phyloP scores from a whole-genome alignment of 2,113 vertebrate species.

The Charadrius vociferus region DNA sequence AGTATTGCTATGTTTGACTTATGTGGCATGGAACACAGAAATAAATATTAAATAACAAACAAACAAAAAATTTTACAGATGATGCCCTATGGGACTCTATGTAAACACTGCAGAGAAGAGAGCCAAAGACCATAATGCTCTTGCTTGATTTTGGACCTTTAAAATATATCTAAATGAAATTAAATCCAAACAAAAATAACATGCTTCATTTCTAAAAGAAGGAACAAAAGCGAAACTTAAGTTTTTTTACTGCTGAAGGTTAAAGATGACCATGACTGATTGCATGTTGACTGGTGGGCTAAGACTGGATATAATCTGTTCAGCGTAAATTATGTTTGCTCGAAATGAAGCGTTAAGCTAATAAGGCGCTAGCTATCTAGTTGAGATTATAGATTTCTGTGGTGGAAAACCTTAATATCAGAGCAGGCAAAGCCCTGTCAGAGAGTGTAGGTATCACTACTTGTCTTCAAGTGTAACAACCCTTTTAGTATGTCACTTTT shows the following conservation, averaged over 20 bases:
- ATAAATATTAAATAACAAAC: neutral
- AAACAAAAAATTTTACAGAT: neutral
- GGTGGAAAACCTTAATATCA: neutral
- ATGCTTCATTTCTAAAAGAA: neutral
- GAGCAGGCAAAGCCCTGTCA: neutral
- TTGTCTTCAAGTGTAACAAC: neutral
- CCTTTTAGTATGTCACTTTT: neutral
- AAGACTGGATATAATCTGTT: neutral
- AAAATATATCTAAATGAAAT: neutral
- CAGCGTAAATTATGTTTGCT: neutral
- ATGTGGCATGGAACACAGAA: neutral
- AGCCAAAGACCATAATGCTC: neutral
- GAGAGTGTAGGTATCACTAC: neutral
- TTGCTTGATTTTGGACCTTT: neutral
- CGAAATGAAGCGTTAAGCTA: neutral
- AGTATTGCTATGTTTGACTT: neutral
- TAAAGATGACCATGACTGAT: neutral
- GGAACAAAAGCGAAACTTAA: neutral
- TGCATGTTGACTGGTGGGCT: neutral
- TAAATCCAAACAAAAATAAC: neutral
- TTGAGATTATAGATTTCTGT: neutral
- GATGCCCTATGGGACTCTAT: rapidly evolving
- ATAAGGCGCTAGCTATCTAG: neutral
- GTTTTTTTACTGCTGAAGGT: neutral
- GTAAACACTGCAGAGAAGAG: neutral